Percentiles rank a stretch among this genome's conserved stretches.
phyloP scores from a whole-genome alignment of 2,888 invertebrate species.

The Plagiodera versicolora region DNA sequence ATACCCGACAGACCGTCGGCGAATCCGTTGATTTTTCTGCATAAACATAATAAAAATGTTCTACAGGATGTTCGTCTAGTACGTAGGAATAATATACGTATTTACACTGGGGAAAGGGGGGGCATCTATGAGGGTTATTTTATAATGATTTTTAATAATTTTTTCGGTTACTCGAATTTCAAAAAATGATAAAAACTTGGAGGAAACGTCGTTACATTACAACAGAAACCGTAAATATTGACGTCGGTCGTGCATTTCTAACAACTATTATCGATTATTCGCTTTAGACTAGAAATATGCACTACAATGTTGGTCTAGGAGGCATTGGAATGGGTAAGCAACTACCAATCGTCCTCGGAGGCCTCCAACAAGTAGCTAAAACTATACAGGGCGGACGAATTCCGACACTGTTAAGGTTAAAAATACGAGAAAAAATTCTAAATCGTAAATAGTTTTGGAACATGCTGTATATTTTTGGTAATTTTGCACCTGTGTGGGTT shows the following conservation, averaged over 20 bases:
- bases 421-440: too few species aligned
- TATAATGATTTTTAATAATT: too few species aligned
- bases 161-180: too few species aligned
- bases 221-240: too few species aligned
- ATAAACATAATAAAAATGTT: conserved; percentile 23
- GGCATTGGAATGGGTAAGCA: neutral
- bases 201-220: too few species aligned
- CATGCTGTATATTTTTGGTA: too few species aligned
- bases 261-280: conserved; percentile 4
- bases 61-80: conserved; percentile 13
- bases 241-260: neutral
- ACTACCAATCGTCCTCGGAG: neutral
- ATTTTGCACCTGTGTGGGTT: too few species aligned
- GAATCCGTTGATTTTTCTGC: conserved; percentile 70
- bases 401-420: too few species aligned
- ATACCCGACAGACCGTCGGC: conserved; percentile 70
- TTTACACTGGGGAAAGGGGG: neutral
- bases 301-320: neutral
- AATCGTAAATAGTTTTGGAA: too few species aligned
- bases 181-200: too few species aligned
- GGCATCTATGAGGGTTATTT: too few species aligned
- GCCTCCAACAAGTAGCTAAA: neutral
- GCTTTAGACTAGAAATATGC: neutral
- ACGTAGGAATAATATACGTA: neutral
- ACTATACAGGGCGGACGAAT: neutral